Percentiles rank a stretch among this genome's conserved stretches.
phyloP scores from a whole-genome alignment of 2,888 invertebrate species.

The Drosophila paramelanica region DNA sequence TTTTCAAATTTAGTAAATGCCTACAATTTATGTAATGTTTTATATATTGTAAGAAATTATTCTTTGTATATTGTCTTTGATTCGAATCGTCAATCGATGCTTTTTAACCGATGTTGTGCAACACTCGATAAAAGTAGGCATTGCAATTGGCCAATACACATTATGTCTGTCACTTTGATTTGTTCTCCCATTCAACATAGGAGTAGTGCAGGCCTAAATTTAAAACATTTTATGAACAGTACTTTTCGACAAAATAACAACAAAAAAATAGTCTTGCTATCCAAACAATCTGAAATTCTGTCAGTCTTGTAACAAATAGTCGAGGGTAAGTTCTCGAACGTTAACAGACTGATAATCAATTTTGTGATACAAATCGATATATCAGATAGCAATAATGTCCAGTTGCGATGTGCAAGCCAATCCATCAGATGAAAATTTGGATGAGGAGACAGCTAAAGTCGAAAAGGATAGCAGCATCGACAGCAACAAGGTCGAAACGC shows the following conservation, averaged over 20 bases:
- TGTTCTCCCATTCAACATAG: slow-evolving; percentile 18
- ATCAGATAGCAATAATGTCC: slow-evolving; percentile 56
- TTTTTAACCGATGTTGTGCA: not conserved
- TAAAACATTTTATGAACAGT: slow-evolving; percentile 37
- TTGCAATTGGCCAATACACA: slow-evolving; percentile 11
- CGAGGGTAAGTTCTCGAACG: slow-evolving; percentile 43
- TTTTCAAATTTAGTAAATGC: too few species aligned
- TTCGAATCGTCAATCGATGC: not conserved
- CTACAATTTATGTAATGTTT: too few species aligned
- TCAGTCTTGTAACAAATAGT: slow-evolving; percentile 58
- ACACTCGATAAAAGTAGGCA: not conserved
- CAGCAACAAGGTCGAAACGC: not conserved
- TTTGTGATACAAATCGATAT: not conserved
- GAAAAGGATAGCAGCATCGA: slow-evolving; percentile 1
- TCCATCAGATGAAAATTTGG: slow-evolving; percentile 34
- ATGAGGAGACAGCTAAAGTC: slow-evolving; percentile 6
- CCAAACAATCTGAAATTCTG: slow-evolving; percentile 42
- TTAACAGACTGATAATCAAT: not conserved
- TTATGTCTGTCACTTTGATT: slow-evolving; percentile 6
- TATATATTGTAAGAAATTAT: too few species aligned
- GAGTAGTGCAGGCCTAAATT: slow-evolving; percentile 53
- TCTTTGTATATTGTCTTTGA: not conserved
- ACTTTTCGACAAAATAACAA: slow-evolving; percentile 45
- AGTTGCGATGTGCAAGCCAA: slow-evolving; percentile 53
- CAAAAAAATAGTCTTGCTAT: slow-evolving; percentile 32